A percentile compares a stretch with the other conserved stretches of the same genome.
phyloP scores from a whole-genome alignment of 1,140 invertebrate species.

The Zaprionus gabonicus region DNA sequence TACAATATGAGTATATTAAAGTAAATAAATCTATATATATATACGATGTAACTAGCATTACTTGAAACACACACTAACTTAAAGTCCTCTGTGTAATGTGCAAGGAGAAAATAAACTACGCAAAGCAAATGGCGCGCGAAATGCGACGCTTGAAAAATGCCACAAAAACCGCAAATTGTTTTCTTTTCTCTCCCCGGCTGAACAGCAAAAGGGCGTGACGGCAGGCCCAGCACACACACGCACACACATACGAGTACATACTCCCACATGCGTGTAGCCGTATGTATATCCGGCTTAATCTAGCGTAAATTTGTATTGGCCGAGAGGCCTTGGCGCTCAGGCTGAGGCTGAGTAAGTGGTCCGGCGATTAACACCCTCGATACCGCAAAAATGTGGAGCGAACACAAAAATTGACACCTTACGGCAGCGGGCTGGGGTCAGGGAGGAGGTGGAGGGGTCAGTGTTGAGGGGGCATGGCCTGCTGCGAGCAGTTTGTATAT shows the following conservation, averaged over 20 bases:
- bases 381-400: conserved; percentile 53
- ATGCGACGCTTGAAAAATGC: conserved; percentile 64
- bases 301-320: conserved; percentile 75
- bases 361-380: conserved; percentile 67
- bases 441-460: neutral
- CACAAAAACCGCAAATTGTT: conserved; percentile 69
- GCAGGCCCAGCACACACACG: conserved; percentile 1
- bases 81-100: conserved; percentile 67
- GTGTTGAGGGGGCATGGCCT: conserved; percentile 14
- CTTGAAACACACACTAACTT: conserved; percentile 62
- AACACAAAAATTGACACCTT: conserved; percentile 71
- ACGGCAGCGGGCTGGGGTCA: neutral
- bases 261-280: conserved; percentile 9
- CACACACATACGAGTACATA: neutral
- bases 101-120: conserved; percentile 69
- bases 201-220: conserved; percentile 46
- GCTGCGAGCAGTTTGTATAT: conserved; percentile 44
- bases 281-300: conserved; percentile 69
- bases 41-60: conserved; percentile 30
- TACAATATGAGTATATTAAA: conserved; percentile 37
- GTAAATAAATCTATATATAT: conserved; percentile 26
- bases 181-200: conserved; percentile 49
- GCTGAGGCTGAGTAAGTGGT: conserved; percentile 32
- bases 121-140: conserved; percentile 66
- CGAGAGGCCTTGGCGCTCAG: conserved; percentile 43